Conservation (phyloP, 2,888 invertebrate species). For the Chloroclysta siterata region DNA sequence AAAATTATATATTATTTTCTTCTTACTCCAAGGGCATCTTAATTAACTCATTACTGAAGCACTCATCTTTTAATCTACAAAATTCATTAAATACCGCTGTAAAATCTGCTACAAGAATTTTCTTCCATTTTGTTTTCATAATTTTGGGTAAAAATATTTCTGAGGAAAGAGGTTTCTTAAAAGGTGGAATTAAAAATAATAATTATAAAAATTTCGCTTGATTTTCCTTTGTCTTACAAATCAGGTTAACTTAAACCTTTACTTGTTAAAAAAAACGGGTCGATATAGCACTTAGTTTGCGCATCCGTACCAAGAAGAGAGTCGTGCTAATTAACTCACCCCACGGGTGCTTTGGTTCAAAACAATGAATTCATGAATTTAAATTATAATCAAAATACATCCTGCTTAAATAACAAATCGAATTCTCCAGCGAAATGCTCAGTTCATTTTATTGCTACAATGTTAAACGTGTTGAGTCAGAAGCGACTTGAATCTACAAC, state of each 20-base stretch:
- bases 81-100: slow-evolving; percentile 32
- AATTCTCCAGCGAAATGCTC: slow-evolving; percentile 9
- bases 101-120: slow-evolving; percentile 26
- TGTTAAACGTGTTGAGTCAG: slow-evolving; percentile 25
- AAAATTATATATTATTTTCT: slow-evolving; percentile 25
- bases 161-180: slow-evolving; percentile 5
- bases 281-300: too few relatives aligned
- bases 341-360: too few relatives aligned
- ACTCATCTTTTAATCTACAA: slow-evolving; percentile 32
- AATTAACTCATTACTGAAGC: slow-evolving; percentile 31
- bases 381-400: background rate
- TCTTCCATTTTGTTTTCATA: slow-evolving; percentile 12
- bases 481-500: slow-evolving; percentile 19
- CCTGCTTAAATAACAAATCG: slow-evolving; percentile 8
- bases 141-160: slow-evolving; percentile 5
- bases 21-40: slow-evolving; percentile 18
- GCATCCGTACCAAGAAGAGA: too few relatives aligned
- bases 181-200: slow-evolving; percentile 3
- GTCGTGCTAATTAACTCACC: too few relatives aligned
- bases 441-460: slow-evolving; percentile 22
- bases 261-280: background rate
- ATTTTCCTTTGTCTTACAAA: background rate
- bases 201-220: background rate
- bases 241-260: background rate
- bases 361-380: too few relatives aligned